A percentile compares a stretch with the other conserved stretches of the same genome.
phyloP scores from a whole-genome alignment of 53 echinoderm and acorn worm genomes.

The Hippasteria phrygiana region DNA sequence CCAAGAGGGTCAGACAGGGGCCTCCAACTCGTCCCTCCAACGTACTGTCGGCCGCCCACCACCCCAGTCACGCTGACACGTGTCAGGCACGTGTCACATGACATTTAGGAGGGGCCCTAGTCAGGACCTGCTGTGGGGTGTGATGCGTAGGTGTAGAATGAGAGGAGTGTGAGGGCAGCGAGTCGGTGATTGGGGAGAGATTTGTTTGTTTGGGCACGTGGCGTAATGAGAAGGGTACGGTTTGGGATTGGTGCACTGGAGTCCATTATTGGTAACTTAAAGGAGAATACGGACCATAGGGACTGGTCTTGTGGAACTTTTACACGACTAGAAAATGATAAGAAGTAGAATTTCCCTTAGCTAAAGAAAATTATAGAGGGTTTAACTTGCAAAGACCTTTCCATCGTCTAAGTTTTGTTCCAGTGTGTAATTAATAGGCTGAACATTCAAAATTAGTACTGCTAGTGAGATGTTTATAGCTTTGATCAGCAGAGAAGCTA shows the following conservation, averaged over 20 bases:
- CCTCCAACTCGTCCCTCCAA: background rate
- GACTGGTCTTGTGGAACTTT: too few relatives aligned
- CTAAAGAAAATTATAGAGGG: too few relatives aligned
- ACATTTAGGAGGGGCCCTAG: slow-evolving; percentile 29
- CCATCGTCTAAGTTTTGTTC: too few relatives aligned
- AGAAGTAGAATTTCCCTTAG: too few relatives aligned
- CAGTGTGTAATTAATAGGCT: too few relatives aligned
- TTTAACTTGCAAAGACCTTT: too few relatives aligned
- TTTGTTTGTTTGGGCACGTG: slow-evolving; percentile 26
- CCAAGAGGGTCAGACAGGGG: slow-evolving; percentile 49
- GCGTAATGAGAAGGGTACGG: background rate
- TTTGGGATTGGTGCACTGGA: too few relatives aligned
- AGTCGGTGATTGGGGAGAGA: background rate
- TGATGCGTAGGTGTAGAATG: background rate
- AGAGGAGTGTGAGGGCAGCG: background rate
- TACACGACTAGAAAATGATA: too few relatives aligned
- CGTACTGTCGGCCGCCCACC: slow-evolving; percentile 31
- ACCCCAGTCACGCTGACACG: slow-evolving; percentile 35
- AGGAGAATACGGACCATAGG: too few relatives aligned
- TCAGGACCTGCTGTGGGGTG: slow-evolving; percentile 31
- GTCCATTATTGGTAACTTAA: background rate
- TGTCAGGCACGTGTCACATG: slow-evolving; percentile 61
- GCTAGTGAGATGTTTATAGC: too few relatives aligned
- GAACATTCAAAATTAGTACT: too few relatives aligned
- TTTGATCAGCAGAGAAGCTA: too few relatives aligned